Conservation (phyloP, 30 jellyfish, hydroid and myxozoan genomes). For the Pelagia noctiluca region DNA sequence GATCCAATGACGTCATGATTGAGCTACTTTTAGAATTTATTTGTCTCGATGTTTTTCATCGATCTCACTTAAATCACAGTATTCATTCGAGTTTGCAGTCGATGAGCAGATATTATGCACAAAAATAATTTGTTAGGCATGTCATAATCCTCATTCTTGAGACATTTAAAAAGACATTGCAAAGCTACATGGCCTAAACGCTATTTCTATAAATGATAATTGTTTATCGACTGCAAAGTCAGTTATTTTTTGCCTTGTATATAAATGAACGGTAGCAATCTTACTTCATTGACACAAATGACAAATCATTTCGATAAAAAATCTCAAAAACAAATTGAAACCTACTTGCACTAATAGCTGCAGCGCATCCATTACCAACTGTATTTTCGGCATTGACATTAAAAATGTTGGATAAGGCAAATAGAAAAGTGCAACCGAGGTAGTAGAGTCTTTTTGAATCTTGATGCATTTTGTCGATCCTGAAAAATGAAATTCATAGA, state of each 20-base stretch:
- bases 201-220: background rate
- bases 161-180: background rate
- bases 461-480: background rate
- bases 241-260: background rate
- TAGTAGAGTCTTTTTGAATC: background rate
- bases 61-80: no score
- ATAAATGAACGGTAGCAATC: no score
- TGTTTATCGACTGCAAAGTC: background rate
- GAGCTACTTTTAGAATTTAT: no score
- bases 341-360: slow-evolving; percentile 6
- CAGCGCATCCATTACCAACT: slow-evolving; percentile 1
- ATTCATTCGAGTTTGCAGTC: no score
- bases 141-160: no score
- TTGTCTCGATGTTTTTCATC: no score
- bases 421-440: background rate
- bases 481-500: background rate
- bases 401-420: background rate
- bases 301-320: background rate
- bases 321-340: background rate
- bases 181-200: background rate
- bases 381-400: background rate
- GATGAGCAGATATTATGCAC: no score
- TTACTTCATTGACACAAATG: no score
- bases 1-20: no score
- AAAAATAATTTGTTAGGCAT: no score